Base-by-base conservation (phyloP, 1,140 invertebrate species). In the Sitobion miscanthi region DNA sequence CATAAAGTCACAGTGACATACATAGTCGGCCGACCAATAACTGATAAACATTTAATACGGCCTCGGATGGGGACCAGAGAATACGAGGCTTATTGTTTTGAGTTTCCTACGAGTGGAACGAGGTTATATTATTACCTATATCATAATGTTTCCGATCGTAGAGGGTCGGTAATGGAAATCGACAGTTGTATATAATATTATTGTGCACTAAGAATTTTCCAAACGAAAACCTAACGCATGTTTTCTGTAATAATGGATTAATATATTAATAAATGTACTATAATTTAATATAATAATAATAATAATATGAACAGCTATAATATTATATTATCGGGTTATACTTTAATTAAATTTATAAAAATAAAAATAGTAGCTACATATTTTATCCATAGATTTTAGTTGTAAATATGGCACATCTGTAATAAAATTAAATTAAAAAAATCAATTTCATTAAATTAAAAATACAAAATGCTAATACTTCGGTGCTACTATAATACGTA, bases 161-260 rank as follows among this genome's bases (percentile, higher is more conserved):
- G 62, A 77, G 62, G 62, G 62, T 77, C 62, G 62, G n/a, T n/a
- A 77, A 77, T 77, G 62, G 62, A n/a, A 77, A 77, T 77, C 14
- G 11, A 77, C 62, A n/a, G 17, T 30, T n/a, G 52, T 54, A 54
- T n/a, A 30, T n/a, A 62, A 30, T n/a, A 62, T 30, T 49, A n/a
- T 69, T n/a, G 4, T 11, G 11, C 62, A 30, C 30, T 14, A 30
- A 69, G 30, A 1, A 69, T 69, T 69, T 69, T 4, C 9, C 30
- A n/a, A 69, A 62, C 25, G 30, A 69, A 69, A 14, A 77, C n/a
- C 30, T n/a, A 77, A 17, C 30, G 62, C 62, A 17, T n/a, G 62
- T 17, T n/a, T 17, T 17, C 30, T 4, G 5, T 1, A n/a, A n/a
- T 77, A 77, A 77, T 35, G 30, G 62, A 77, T 17, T n/a, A 77